phyloP scores from a whole-genome alignment of 1,140 invertebrate species.

The Chrysoperla carnea region DNA sequence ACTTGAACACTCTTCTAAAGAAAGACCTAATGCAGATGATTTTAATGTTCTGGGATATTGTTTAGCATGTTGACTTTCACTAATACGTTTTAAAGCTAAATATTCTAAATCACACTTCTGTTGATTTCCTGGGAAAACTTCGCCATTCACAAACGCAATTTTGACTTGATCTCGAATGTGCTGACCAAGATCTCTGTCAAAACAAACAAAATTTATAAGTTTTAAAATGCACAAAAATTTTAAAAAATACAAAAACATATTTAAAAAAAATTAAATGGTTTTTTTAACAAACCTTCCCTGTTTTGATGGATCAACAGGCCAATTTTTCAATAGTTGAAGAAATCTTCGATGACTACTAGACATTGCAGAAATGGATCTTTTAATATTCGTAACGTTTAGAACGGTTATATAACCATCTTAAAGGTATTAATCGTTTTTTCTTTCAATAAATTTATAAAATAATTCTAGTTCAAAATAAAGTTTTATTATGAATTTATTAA shows the following conservation, averaged over 20 bases:
- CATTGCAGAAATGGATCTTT: not conserved
- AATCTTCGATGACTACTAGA: constrained; percentile 43
- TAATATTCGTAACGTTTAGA: too few species aligned
- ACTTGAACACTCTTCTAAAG: constrained; percentile 45
- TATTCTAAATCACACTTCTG: constrained; percentile 46
- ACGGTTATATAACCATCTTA: too few species aligned
- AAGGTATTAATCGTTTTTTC: too few species aligned
- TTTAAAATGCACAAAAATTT: not conserved
- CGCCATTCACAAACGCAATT: constrained; percentile 38
- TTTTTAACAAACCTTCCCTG: constrained; percentile 38
- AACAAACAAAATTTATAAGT: not conserved
- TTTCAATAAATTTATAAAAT: too few species aligned
- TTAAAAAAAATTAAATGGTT: not conserved
- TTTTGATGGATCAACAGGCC: constrained; percentile 59
- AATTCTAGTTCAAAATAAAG: too few species aligned
- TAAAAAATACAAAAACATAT: constrained; percentile 4
- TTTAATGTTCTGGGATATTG: constrained; percentile 34
- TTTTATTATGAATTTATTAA: too few species aligned
- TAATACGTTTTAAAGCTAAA: constrained; percentile 43
- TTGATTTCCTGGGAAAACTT: constrained; percentile 29
- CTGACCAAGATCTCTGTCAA: constrained; percentile 56
- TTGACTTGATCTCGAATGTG: constrained; percentile 52
- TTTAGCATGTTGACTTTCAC: constrained; percentile 47
- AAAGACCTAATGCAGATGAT: constrained; percentile 49
- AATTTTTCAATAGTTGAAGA: constrained; percentile 54